Evolutionary conservation across 1,140 invertebrate genomes (phyloP).

Genomic region (Atopsyche davidsoni): DNA sequence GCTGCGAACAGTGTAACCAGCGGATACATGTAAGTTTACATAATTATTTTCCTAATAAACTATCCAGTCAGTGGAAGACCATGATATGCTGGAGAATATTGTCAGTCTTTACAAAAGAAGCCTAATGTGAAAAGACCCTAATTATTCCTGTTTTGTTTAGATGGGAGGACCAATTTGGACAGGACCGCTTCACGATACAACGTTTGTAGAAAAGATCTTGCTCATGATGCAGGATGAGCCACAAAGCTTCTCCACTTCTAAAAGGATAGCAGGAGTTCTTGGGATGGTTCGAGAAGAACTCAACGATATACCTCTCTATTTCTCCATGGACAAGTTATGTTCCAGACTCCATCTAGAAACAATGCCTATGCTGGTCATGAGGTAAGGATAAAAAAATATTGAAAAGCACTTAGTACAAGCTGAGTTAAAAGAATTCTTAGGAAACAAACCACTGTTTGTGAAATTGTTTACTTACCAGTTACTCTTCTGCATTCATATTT

Average conservation of each 20-base stretch:
- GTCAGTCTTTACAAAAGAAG: too few relatives aligned
- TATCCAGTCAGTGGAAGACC: too few relatives aligned
- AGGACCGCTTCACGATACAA: conserved; percentile 70
- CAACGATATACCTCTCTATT: conserved; percentile 80
- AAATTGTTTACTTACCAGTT: too few relatives aligned
- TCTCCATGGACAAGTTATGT: conserved; percentile 61
- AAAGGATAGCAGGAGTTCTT: conserved; percentile 69
- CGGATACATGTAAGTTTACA: conserved; percentile 65
- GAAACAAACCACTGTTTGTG: too few relatives aligned
- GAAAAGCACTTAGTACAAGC: too few relatives aligned
- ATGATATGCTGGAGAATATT: too few relatives aligned
- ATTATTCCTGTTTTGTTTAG: conserved; percentile 41
- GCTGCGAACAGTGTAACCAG: conserved; percentile 73
- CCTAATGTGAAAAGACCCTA: too few relatives aligned
- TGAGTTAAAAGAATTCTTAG: too few relatives aligned
- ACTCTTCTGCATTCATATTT: too few relatives aligned
- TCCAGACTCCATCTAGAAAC: conserved; percentile 59
- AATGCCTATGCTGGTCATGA: conserved; percentile 58
- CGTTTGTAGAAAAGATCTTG: conserved; percentile 63
- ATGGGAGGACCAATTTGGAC: conserved; percentile 94
- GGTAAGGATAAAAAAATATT: too few relatives aligned
- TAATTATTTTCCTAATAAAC: too few relatives aligned
- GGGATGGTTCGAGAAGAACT: conserved; percentile 74
- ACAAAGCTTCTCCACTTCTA: conserved; percentile 57
- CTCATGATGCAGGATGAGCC: conserved; percentile 39